A percentile compares a stretch with the other conserved stretches of the same genome.
phyloP scores from a whole-genome alignment of 2,888 invertebrate species.

The Synergus japonicus region DNA sequence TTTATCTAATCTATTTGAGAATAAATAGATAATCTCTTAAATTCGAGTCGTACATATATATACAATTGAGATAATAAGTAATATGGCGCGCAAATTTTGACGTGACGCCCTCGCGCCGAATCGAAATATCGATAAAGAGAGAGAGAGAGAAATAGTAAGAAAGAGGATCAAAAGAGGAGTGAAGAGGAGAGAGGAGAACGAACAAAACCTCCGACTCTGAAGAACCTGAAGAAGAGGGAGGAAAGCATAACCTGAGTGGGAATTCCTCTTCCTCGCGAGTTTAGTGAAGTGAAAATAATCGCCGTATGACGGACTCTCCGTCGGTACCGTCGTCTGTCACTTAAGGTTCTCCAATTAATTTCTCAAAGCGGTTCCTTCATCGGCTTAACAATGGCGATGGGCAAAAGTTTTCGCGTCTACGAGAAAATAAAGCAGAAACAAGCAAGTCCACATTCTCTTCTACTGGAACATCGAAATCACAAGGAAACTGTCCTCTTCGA shows the following conservation, averaged over 20 bases:
- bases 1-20: neutral
- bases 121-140: slow-evolving; percentile 33
- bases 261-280: slow-evolving; percentile 10
- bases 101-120: slow-evolving; percentile 4
- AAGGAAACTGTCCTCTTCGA: slow-evolving; percentile 94
- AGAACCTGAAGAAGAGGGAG: slow-evolving; percentile 1
- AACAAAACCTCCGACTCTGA: neutral
- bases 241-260: neutral
- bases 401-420: slow-evolving; percentile 93
- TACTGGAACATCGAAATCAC: slow-evolving; percentile 92
- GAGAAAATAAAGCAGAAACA: slow-evolving; percentile 92
- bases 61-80: no score
- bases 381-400: slow-evolving; percentile 89
- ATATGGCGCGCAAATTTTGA: slow-evolving; percentile 8
- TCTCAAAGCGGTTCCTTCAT: neutral
- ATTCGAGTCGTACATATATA: neutral
- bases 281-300: slow-evolving; percentile 22
- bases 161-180: neutral
- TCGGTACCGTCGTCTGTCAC: slow-evolving; percentile 46
- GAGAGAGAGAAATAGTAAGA: neutral
- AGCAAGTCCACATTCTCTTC: slow-evolving; percentile 92
- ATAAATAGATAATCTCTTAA: neutral
- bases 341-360: slow-evolving; percentile 41
- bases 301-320: slow-evolving; percentile 17
- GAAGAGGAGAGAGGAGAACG: slow-evolving; percentile 6